phyloP scores from a whole-genome alignment of 2,888 invertebrate species.

The Aleiodes leptofemur region DNA sequence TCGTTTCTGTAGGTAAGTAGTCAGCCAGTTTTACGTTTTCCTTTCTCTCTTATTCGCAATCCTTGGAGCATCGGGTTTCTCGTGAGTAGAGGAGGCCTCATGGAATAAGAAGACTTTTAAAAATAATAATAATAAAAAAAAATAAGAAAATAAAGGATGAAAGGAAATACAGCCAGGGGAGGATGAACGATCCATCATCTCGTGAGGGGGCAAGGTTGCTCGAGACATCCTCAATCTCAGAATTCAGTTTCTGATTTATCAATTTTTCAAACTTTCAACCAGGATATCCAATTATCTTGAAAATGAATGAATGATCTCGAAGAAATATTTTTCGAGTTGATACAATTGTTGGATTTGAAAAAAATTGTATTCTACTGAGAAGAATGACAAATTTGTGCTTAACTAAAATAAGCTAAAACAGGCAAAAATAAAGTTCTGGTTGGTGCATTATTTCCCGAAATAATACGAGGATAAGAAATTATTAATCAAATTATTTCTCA shows the following conservation, averaged over 20 bases:
- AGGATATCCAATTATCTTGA: too few species aligned
- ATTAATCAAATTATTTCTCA: too few species aligned
- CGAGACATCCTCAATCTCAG: slow-evolving; percentile 53
- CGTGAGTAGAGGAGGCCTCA: neutral
- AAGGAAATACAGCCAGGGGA: slow-evolving; percentile 42
- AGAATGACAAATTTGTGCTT: too few species aligned
- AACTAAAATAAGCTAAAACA: too few species aligned
- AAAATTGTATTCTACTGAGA: too few species aligned
- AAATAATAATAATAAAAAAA: slow-evolving; percentile 14
- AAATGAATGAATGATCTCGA: too few species aligned
- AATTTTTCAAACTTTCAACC: too few species aligned
- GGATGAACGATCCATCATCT: slow-evolving; percentile 34
- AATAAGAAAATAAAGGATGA: neutral
- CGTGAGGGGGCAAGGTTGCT: slow-evolving; percentile 42
- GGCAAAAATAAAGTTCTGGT: too few species aligned
- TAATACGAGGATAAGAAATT: too few species aligned
- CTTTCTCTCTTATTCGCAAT: slow-evolving; percentile 29
- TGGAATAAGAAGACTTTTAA: slow-evolving; percentile 3
- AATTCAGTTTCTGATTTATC: slow-evolving; percentile 1
- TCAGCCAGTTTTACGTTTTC: slow-evolving; percentile 40
- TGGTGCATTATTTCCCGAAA: too few species aligned
- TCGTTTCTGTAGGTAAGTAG: slow-evolving; percentile 28
- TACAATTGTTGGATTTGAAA: too few species aligned
- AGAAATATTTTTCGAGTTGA: too few species aligned
- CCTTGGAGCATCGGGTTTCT: slow-evolving; percentile 21